Evolutionary conservation across 1,140 invertebrate species (phyloP).

Genomic region (Globodera rostochiensis): DNA sequence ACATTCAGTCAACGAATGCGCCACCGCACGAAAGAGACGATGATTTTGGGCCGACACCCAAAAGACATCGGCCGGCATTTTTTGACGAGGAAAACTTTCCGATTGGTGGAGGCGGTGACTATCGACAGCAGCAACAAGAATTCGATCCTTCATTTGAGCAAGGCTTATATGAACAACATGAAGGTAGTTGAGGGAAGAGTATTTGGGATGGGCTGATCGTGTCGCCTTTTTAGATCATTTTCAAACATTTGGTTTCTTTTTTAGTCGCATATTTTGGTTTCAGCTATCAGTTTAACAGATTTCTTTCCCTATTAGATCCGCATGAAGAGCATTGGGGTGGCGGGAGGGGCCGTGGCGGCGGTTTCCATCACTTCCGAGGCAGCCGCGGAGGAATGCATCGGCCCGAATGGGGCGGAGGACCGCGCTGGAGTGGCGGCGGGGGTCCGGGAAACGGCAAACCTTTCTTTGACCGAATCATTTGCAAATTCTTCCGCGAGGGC

Average conservation of each 20-base stretch:
- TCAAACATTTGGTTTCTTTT: too few species aligned
- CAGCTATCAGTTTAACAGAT: not conserved
- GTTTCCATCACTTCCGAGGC: not conserved
- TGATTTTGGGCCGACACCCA: not conserved
- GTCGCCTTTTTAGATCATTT: too few species aligned
- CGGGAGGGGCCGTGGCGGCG: slow-evolving; percentile 5
- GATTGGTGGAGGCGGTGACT: not conserved
- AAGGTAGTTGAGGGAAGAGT: not conserved
- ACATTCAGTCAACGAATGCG: not conserved
- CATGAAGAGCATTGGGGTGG: not conserved
- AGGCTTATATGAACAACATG: not conserved
- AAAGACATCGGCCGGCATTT: not conserved
- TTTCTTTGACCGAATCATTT: slow-evolving; percentile 54
- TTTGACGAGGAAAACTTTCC: not conserved
- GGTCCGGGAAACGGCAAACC: slow-evolving; percentile 29
- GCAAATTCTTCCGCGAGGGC: slow-evolving; percentile 65
- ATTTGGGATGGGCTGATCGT: too few species aligned
- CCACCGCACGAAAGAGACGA: not conserved
- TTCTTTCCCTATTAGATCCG: not conserved
- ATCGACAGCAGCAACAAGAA: not conserved
- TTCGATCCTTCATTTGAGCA: not conserved
- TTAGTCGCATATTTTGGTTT: too few species aligned
- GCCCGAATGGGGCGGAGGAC: slow-evolving; percentile 8
- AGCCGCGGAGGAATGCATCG: slow-evolving; percentile 1
- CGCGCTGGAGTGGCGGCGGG: slow-evolving; percentile 8